Evolutionary conservation across 2,888 invertebrate genomes (phyloP).

Genomic region (Nebria brevicollis): DNA sequence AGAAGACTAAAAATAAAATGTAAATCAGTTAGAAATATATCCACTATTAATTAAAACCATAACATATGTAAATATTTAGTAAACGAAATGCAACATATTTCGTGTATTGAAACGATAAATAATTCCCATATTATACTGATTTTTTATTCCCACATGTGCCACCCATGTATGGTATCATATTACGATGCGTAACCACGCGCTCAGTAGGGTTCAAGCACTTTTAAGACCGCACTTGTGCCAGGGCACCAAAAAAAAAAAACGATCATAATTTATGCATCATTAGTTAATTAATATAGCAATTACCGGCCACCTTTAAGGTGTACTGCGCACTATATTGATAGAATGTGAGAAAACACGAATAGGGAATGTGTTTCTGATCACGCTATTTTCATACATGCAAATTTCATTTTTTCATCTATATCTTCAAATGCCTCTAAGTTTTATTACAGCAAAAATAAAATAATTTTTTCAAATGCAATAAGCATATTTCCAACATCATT

Average conservation of each 20-base stretch:
- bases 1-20: too few species aligned
- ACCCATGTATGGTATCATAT: neutral
- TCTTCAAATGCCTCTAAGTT: too few species aligned
- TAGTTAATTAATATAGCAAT: neutral
- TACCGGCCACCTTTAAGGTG: neutral
- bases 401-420: neutral
- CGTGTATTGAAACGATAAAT: neutral
- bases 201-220: neutral
- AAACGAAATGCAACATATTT: neutral
- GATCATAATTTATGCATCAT: neutral
- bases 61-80: neutral
- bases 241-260: neutral
- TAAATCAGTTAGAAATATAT: too few species aligned
- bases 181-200: slow-evolving; percentile 1
- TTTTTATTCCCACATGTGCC: slow-evolving; percentile 1
- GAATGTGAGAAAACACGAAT: neutral
- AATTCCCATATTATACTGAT: neutral
- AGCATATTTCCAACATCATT: too few species aligned
- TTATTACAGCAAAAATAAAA: too few species aligned
- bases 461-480: too few species aligned
- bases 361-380: neutral
- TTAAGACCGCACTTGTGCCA: neutral
- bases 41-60: neutral
- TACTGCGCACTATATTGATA: neutral
- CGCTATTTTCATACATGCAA: neutral